These are phyloP conservation scores for Phyllostomus discolor DNA, from an alignment of 2,113 vertebrate genomes.

Conservation along the genomic window DNA sequence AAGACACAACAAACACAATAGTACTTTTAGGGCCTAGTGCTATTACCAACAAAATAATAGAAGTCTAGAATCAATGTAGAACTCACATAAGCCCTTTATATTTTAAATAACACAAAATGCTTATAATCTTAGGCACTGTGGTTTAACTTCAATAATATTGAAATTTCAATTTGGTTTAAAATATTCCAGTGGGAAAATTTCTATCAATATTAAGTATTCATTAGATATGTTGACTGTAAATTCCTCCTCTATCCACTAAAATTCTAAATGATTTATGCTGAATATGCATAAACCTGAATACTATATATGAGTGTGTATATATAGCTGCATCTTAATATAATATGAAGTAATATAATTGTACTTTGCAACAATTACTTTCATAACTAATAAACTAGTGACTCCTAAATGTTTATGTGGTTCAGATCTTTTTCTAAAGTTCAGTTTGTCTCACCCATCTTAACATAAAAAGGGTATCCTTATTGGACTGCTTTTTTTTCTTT, in stretches of 20 bases:
- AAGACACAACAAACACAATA: background rate
- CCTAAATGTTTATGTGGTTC: background rate
- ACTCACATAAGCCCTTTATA: background rate
- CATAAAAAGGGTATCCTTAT: background rate
- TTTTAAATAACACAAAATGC: conserved; percentile 14
- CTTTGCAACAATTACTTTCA: background rate
- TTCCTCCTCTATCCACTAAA: background rate
- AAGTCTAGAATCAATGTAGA: background rate
- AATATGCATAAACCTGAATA: background rate
- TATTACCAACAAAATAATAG: background rate
- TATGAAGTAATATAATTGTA: background rate
- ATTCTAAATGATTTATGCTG: background rate
- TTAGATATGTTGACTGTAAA: background rate
- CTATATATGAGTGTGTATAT: fast-evolving
- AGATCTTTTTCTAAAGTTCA: background rate
- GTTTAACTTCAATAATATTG: background rate
- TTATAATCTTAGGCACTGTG: background rate
- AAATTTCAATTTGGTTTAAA: conserved; percentile 31
- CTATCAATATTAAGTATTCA: background rate
- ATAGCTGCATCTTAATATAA: background rate
- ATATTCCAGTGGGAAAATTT: background rate
- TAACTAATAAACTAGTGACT: background rate
- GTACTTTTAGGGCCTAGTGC: background rate
- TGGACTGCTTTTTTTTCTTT: background rate
- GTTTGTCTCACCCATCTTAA: background rate